Base-by-base conservation (phyloP, 2,888 invertebrate genomes). In the Malthinus seriepunctatus region DNA sequence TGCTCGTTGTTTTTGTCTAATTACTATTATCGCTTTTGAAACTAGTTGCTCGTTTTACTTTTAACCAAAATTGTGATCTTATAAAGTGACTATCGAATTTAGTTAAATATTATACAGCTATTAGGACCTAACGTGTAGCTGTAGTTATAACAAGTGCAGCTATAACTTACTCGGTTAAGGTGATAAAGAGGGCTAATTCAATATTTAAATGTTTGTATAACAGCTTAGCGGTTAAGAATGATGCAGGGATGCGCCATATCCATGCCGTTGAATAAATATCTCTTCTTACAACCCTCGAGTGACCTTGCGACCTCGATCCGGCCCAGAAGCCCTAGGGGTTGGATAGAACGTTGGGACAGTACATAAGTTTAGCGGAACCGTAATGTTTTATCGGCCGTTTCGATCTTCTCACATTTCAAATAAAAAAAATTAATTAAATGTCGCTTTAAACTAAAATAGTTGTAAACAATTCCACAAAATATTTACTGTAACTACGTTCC, bases 381-480 rank as follows among this genome's bases (percentile, higher is more conserved):
- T 67, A 66, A 67, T 67, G 67, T 67, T 67, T 67, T 67, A 67
- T 67, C 65, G 64, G 63, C 62, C 60, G 66, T 67, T 67, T 67
- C 66, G 65, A 67, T 67, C 64, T 67, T 59, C 61, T 66, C 62
- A 23, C 23, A 23, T 23, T 23, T 23, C 23, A 5, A 23, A 23
- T 23, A 23, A 23, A 23, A 23, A n/a, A 23, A 23, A 23, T 23
- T 23, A 23, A 23, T 23, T 23, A 23, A 23, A 23, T 5, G 23
- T 5, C 5, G 5, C 23, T 23, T 3, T 5, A 23, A 23, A 23
- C 5, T 23, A 23, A 23, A 3, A 5, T 23, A 23, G 23, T 23
- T 23, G 23, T 5, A 23, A 23, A 23, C 5, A 23, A 3, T 23
- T 23, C 23, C 5, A 23, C 23, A 23, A 23, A 2, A 23, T 23